Base-by-base conservation (phyloP, 1,140 invertebrate species). In the Apis mellifera region DNA sequence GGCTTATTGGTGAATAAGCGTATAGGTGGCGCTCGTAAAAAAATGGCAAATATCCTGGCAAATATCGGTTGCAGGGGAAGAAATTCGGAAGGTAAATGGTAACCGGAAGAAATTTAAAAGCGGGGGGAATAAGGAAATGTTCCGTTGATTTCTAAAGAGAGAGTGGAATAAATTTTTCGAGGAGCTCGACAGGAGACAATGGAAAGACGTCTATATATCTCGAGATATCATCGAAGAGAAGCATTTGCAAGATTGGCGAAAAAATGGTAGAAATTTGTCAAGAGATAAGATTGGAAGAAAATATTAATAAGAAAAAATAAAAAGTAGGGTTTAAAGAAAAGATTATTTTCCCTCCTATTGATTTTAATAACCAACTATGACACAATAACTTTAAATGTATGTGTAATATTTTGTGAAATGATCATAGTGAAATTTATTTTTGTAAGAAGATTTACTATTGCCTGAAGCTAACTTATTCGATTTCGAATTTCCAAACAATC, bases 101-200 rank as follows among this genome's bases (percentile, higher is more conserved):
- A 68, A 75, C 23, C n/a, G 66, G 65, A 85, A 57, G 74, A 64
- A 83, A 87, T 86, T 84, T 55, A 84, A 75, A 83, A 54, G 48
- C 57, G 57, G 55, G 54, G 9, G 66, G 32, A 42, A 59, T 64
- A 32, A 11, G 13, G 54, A 48, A 19, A 60, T 9, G 13, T 52
- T 11, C 9, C 50, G 21, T 62, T 48, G 9, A 62, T 48, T 65
- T 69, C n/a, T 69, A 5, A 5, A 19, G 9, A 11, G 23, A 0
- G 23, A 23, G 5, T 9, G 52, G 8, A 26, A 78, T 60, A 62
- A 50, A 54, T 60, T 75, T 65, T 15, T 55, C 15, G 8, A 50
- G 69, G 19, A 65, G 26, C 15, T 7, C 19, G 3, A 2, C 17
- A 2, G 42, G 59, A 74, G 17, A 62, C 59, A 60, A 62, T 13